These are phyloP conservation scores for Grapholita molesta DNA, from an alignment of 1,140 invertebrate species.

Conservation along the genomic window DNA sequence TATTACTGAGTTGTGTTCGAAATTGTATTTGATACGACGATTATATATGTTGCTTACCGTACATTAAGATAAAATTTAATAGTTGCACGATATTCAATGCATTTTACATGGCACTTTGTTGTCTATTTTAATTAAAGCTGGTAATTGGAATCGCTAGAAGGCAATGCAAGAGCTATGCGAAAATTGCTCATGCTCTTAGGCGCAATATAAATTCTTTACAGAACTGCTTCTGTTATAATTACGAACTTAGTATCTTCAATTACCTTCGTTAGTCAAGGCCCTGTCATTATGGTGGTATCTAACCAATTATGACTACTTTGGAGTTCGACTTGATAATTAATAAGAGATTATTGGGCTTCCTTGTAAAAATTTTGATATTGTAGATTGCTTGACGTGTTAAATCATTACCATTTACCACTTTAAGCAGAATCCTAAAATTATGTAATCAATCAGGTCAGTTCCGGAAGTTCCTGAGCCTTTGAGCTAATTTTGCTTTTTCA, in stretches of 20 bases:
- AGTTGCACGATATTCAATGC: slow-evolving; percentile 6
- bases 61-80: background rate
- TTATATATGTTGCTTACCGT: background rate
- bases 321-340: background rate
- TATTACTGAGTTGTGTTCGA: background rate
- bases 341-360: background rate
- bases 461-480: too few species aligned
- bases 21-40: background rate
- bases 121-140: slow-evolving; percentile 31
- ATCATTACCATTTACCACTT: too few species aligned
- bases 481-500: too few species aligned
- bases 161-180: slow-evolving; percentile 21
- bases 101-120: slow-evolving; percentile 18
- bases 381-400: too few species aligned
- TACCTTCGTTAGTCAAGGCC: background rate
- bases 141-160: slow-evolving; percentile 27
- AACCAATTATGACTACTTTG: background rate
- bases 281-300: background rate
- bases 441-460: too few species aligned
- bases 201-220: slow-evolving; percentile 37
- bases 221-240: slow-evolving; percentile 29
- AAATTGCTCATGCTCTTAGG: slow-evolving; percentile 27
- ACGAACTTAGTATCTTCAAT: slow-evolving; percentile 6
- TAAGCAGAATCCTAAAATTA: too few species aligned
- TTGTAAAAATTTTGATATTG: too few species aligned